Base-by-base conservation (phyloP, 2,797 vertebrate species). In the Borostomias antarcticus region DNA sequence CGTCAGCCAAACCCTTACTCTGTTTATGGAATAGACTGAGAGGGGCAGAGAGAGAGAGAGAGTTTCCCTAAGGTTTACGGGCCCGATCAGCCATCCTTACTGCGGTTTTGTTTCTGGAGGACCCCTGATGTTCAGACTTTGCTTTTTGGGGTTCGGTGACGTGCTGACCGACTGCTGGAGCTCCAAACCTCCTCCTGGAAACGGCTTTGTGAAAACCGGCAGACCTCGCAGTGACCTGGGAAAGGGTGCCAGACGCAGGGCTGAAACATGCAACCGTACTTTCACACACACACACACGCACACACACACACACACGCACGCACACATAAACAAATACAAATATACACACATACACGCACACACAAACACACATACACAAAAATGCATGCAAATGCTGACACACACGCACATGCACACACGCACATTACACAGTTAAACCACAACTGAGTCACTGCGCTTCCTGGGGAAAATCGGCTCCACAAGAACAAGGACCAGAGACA, bases 361-460 rank as follows among this genome's bases (percentile, higher is more conserved):
- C 40, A 15, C n/a, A 13, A 0, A 45, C 40, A 10, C 35, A 43
- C 45, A 63, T 26, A 28, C 17, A 40, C 58, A 47, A n/a, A n/a
- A n/a, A n/a, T n/a, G n/a, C n/a, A n/a, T n/a, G n/a, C n/a, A n/a
- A n/a, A n/a, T n/a, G n/a, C n/a, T n/a, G n/a, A n/a, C 29, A 62
- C 71, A 73, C 78, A 73, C 80, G 75, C 74, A 87, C 81, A 88
- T 81, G 83, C 81, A 82, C 80, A 84, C 67, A 76, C 48, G n/a
- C 35, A 37, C 35, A 37, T 8, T 11, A 51, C 30, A 59, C 70
- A 80, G 40, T 4, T n/a, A 1, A 45, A 91, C 91, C 89, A 88
- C 90, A 84, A 83, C 85, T 91, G 90, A 91, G 85, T 92, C 89
- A 91, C 75, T 85, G 79, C 72, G 75, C 82, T 89, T 91, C 85